A percentile compares a stretch with the other conserved stretches of the same genome.
These are phyloP conservation scores for Erannis defoliaria DNA, from an alignment of 2,888 invertebrate genomes.

Conservation along the genomic window DNA sequence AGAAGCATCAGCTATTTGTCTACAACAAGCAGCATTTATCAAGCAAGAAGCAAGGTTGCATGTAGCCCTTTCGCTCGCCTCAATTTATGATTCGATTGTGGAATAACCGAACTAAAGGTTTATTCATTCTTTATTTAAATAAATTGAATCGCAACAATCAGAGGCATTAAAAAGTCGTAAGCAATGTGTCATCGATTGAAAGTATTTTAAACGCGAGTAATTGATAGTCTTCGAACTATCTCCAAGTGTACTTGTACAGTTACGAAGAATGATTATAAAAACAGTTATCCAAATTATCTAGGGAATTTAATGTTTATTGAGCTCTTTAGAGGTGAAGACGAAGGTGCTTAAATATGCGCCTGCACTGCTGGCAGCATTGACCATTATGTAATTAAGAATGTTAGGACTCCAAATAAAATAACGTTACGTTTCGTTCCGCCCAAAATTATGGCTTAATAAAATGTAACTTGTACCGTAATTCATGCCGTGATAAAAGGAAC, in stretches of 20 bases:
- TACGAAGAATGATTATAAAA: slow-evolving; percentile 28
- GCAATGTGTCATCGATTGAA: slow-evolving; percentile 36
- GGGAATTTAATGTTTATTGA: slow-evolving; percentile 40
- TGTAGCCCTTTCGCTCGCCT: slow-evolving; percentile 52
- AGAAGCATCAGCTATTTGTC: slow-evolving; percentile 72
- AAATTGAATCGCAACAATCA: slow-evolving; percentile 42
- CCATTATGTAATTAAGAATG: slow-evolving; percentile 60
- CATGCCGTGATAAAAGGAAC: slow-evolving; percentile 70
- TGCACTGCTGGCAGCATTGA: slow-evolving; percentile 50
- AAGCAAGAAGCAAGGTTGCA: slow-evolving; percentile 54
- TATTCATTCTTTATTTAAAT: slow-evolving; percentile 50
- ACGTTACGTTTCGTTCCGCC: slow-evolving; percentile 71
- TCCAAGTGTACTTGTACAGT: slow-evolving; percentile 22
- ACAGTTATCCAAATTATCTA: slow-evolving; percentile 26
- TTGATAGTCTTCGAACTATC: slow-evolving; percentile 25
- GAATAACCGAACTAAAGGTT: slow-evolving; percentile 55
- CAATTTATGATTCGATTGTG: slow-evolving; percentile 69
- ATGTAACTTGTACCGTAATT: slow-evolving; percentile 68
- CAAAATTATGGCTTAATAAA: slow-evolving; percentile 79
- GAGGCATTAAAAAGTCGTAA: slow-evolving; percentile 37
- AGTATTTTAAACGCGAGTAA: slow-evolving; percentile 31
- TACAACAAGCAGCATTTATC: slow-evolving; percentile 69
- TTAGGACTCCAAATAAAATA: slow-evolving; percentile 63
- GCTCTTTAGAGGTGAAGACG: slow-evolving; percentile 38
- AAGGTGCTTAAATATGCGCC: slow-evolving; percentile 49